A percentile compares a stretch with the other conserved stretches of the same genome.
Evolutionary conservation across 2,113 vertebrate genomes (phyloP).

Genomic region (Dryoscopus gambensis): DNA sequence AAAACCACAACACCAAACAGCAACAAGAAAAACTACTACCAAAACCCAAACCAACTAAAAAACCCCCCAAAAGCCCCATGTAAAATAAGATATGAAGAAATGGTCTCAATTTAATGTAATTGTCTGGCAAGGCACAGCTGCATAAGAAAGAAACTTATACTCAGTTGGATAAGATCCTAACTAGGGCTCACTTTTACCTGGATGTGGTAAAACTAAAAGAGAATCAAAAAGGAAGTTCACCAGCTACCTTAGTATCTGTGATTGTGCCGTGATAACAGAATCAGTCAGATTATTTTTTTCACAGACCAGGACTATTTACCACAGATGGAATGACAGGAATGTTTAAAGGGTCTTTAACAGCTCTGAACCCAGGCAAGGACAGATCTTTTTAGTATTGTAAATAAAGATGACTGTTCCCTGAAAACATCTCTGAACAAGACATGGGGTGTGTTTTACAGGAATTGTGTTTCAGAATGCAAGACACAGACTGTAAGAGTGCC

Average conservation of each 20-base stretch:
- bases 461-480: not conserved
- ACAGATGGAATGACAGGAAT: not conserved
- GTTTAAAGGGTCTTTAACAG: not conserved
- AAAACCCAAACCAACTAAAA: not conserved
- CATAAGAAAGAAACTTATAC: not conserved
- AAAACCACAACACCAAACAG: not conserved
- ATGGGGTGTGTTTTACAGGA: not conserved
- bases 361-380: not conserved
- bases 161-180: not conserved
- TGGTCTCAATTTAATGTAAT: not conserved
- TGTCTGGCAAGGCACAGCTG: not conserved
- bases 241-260: not conserved
- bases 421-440: not conserved
- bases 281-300: not conserved
- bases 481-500: not conserved
- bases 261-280: not conserved
- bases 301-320: not conserved
- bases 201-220: not conserved
- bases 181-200: not conserved
- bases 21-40: not conserved
- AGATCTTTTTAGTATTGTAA: not conserved
- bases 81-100: not conserved
- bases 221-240: not conserved
- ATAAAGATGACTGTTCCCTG: not conserved
- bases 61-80: fast-evolving